Evolutionary conservation across 2,888 invertebrate genomes (phyloP).

Genomic region (Gnatocerus cornutus): DNA sequence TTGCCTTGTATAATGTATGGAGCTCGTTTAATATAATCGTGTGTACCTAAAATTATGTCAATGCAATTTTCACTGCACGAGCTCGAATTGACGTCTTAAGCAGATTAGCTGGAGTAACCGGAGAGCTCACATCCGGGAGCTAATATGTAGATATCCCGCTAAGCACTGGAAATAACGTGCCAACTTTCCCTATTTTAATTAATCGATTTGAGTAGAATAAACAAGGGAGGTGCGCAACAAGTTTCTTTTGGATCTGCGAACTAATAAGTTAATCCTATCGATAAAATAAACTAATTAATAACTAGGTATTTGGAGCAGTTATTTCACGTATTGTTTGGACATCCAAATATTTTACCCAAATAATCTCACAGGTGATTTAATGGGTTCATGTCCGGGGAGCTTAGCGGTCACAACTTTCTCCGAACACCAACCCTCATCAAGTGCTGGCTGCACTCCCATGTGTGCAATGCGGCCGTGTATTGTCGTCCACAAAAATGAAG

Average conservation of each 20-base stretch:
- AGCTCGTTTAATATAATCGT: background rate
- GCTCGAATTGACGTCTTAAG: conserved; percentile 20
- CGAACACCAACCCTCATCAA: too few species aligned
- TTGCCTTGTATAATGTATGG: background rate
- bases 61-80: conserved; percentile 10
- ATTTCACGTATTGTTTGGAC: too few species aligned
- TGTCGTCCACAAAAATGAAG: too few species aligned
- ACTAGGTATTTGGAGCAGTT: too few species aligned
- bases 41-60: conserved; percentile 22
- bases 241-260: background rate
- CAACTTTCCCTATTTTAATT: conserved; percentile 38
- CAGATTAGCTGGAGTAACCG: conserved; percentile 14
- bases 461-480: too few species aligned
- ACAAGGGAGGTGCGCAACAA: conserved; percentile 37
- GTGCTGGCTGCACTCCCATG: too few species aligned
- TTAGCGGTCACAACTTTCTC: too few species aligned
- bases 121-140: conserved; percentile 15
- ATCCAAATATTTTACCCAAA: too few species aligned
- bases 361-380: too few species aligned
- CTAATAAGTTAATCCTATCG: too few species aligned
- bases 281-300: too few species aligned
- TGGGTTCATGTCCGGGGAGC: too few species aligned
- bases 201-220: conserved; percentile 31
- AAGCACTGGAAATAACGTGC: conserved; percentile 34
- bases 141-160: conserved; percentile 27